Evolutionary conservation across 2,888 invertebrate genomes (phyloP).

Genomic region (Protonemura montana): DNA sequence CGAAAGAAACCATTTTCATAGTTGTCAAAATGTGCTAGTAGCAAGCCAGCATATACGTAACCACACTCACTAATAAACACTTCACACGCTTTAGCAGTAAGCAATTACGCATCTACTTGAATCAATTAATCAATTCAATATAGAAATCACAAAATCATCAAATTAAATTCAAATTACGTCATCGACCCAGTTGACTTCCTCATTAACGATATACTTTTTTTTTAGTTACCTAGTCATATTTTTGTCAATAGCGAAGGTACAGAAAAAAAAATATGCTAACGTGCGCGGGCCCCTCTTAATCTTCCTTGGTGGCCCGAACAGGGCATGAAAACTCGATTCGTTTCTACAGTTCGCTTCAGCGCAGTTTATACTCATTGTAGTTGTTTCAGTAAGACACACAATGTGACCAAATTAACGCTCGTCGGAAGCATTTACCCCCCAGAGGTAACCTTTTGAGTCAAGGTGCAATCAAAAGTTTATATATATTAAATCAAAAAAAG

Average conservation of each 20-base stretch:
- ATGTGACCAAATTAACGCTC: too few species aligned
- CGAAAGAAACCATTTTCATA: not conserved
- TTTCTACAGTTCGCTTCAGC: too few species aligned
- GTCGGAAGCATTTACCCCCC: not conserved
- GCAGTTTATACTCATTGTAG: too few species aligned
- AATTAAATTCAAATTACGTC: not conserved
- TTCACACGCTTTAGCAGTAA: not conserved
- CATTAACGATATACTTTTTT: not conserved
- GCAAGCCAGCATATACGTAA: not conserved
- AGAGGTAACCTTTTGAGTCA: not conserved
- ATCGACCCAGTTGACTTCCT: not conserved
- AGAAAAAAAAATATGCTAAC: too few species aligned
- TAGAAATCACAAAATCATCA: not conserved
- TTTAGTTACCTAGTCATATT: too few species aligned
- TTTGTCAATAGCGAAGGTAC: too few species aligned
- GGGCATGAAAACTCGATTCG: too few species aligned
- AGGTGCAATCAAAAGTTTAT: not conserved
- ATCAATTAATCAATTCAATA: not conserved
- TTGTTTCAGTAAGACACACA: too few species aligned
- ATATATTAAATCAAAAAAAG: not conserved
- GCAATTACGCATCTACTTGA: not conserved
- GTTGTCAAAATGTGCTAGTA: not conserved
- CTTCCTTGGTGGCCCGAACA: too few species aligned
- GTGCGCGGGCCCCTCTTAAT: too few species aligned
- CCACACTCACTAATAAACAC: not conserved